phyloP scores from a whole-genome alignment of 1,140 invertebrate genomes.

The Meloidogyne exigua region DNA sequence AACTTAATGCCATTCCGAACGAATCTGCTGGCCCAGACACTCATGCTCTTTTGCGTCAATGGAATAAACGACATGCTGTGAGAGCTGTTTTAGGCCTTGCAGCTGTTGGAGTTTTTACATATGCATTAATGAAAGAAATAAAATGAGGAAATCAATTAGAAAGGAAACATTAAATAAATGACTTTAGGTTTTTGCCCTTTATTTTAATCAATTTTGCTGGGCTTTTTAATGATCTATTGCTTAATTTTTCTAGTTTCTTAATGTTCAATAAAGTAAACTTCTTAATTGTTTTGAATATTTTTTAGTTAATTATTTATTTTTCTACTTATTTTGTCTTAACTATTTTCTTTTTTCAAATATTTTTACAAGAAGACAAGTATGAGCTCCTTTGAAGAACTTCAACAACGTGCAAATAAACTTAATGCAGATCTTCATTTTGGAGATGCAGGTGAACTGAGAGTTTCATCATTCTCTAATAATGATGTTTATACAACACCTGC shows the following conservation, averaged over 20 bases:
- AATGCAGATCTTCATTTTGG: conserved; percentile 28
- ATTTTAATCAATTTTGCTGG: not conserved
- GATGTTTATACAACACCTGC: not conserved
- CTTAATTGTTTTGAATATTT: too few species aligned
- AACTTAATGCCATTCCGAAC: not conserved
- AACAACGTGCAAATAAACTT: conserved; percentile 37
- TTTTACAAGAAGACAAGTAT: not conserved
- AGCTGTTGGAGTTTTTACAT: conserved; percentile 3
- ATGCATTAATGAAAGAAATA: conserved; percentile 8
- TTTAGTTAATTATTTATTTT: too few species aligned
- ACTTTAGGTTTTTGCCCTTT: not conserved
- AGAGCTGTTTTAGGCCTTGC: not conserved
- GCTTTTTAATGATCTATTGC: not conserved
- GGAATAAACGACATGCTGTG: not conserved
- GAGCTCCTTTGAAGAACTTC: conserved; percentile 33
- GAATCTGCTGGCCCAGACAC: not conserved
- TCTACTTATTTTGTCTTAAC: too few species aligned
- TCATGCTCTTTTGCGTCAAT: not conserved
- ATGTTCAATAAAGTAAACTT: too few species aligned
- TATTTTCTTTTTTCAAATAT: not conserved
- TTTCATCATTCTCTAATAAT: not conserved
- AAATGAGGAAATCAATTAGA: not conserved
- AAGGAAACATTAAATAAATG: not conserved
- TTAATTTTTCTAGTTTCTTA: too few species aligned
- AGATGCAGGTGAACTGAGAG: conserved; percentile 6